These are phyloP conservation scores for Phoxinus dragarum DNA, from an alignment of 2,797 vertebrate species.

Conservation along the genomic window DNA sequence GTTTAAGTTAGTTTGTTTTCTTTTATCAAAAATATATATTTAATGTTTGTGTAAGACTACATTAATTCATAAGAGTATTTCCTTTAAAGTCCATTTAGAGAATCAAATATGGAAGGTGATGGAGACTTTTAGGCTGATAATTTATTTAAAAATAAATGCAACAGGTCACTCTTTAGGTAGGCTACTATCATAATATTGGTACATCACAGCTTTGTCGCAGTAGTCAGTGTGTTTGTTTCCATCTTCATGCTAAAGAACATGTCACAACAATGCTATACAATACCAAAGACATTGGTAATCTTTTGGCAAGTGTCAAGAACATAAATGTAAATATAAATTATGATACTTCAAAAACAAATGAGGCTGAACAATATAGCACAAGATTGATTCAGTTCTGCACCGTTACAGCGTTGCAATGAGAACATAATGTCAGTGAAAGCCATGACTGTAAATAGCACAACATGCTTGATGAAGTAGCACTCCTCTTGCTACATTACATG, in stretches of 20 bases:
- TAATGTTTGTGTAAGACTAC: not conserved
- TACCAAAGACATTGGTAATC: not conserved
- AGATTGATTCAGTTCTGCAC: slow-evolving; percentile 10
- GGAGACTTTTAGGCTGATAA: not conserved
- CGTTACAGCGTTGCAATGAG: not conserved
- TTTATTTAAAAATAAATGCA: not conserved
- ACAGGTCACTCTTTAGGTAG: not conserved
- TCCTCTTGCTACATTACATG: slow-evolving; percentile 37
- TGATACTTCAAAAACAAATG: slow-evolving; percentile 9
- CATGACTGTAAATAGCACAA: slow-evolving; percentile 26
- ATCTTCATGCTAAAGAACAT: not conserved
- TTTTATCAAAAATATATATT: too few species aligned
- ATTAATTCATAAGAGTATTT: not conserved
- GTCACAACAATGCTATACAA: not conserved
- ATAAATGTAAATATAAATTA: slow-evolving; percentile 33
- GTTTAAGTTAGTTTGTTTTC: not conserved
- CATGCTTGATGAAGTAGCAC: slow-evolving; percentile 38
- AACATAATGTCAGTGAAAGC: slow-evolving; percentile 13
- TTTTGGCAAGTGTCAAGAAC: not conserved
- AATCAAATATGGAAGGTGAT: not conserved
- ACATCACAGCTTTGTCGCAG: not conserved
- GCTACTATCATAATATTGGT: not conserved
- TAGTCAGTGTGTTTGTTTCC: not conserved
- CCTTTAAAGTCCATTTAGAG: not conserved
- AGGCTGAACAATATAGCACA: slow-evolving; percentile 3